phyloP scores from a whole-genome alignment of 2,113 vertebrate genomes.

The Calypte anna region DNA sequence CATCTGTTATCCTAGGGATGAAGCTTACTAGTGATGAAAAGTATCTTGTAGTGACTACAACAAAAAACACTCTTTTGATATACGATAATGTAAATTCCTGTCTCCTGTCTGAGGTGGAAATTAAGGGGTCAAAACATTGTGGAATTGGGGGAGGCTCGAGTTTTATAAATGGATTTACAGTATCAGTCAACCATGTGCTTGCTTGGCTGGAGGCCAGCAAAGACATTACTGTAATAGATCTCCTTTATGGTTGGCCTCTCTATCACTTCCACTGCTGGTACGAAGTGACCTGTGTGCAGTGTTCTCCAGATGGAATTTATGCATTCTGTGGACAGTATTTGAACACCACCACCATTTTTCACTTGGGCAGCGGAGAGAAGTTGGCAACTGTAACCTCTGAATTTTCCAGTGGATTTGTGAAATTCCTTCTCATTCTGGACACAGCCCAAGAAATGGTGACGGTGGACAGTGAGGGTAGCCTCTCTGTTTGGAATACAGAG shows the following conservation, averaged over 20 bases:
- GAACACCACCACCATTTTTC: conserved; percentile 93
- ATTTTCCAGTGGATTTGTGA: conserved; percentile 96
- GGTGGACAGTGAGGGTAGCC: conserved; percentile 95
- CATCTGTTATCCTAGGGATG: conserved; percentile 93
- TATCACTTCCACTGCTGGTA: conserved; percentile 99
- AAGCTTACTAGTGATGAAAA: conserved; percentile 92
- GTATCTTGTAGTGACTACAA: conserved; percentile 95
- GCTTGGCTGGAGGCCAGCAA: conserved; percentile 98
- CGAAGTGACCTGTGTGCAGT: conserved; percentile 96
- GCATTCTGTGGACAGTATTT: conserved; percentile 98
- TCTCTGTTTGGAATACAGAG: conserved; percentile 97
- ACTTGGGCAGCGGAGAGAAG: conserved; percentile 95
- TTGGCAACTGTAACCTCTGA: conserved; percentile 94
- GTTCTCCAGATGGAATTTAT: conserved; percentile 92
- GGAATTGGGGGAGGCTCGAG: conserved; percentile 83
- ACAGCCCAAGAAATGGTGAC: conserved; percentile 95
- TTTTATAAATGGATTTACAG: conserved; percentile 95
- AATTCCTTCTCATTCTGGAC: conserved; percentile 94
- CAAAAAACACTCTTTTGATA: conserved; percentile 95
- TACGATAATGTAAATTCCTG: conserved; percentile 98
- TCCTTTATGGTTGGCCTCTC: conserved; percentile 95
- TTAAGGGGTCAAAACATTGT: conserved; percentile 93
- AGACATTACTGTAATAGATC: conserved; percentile 94
- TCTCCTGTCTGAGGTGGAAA: conserved; percentile 95
- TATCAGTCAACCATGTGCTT: conserved; percentile 93